phyloP scores from a whole-genome alignment of 2,797 vertebrate genomes.

The Enteromius unitaeniatus region DNA sequence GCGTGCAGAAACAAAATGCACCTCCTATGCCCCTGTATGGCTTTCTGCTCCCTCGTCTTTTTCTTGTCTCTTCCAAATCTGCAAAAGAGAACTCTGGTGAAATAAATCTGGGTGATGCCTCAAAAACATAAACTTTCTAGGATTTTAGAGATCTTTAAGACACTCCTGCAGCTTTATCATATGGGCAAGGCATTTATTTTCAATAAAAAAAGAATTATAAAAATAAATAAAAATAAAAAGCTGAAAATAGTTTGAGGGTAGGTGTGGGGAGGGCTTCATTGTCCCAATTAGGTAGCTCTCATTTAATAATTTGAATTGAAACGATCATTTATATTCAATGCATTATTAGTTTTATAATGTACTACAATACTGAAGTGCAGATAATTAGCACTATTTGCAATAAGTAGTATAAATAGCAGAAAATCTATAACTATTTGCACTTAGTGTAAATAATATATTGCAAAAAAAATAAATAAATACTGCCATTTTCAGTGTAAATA shows the following conservation, averaged over 20 bases:
- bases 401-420: too few species aligned
- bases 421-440: too few species aligned
- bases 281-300: background rate
- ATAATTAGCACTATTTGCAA: too few species aligned
- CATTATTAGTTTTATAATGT: background rate
- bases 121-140: background rate
- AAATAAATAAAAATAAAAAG: too few species aligned
- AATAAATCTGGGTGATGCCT: background rate
- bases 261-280: background rate
- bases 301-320: background rate
- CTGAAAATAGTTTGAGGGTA: background rate
- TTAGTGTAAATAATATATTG: too few species aligned
- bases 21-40: conserved; percentile 83
- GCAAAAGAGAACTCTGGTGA: conserved; percentile 23
- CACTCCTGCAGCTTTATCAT: background rate
- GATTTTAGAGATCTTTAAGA: too few species aligned
- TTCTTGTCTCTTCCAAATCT: conserved; percentile 96
- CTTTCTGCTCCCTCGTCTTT: conserved; percentile 77
- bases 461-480: too few species aligned
- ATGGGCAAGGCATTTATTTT: background rate
- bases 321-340: background rate
- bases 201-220: background rate
- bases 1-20: background rate
- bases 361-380: background rate
- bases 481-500: too few species aligned